Conservation (phyloP, 2,113 vertebrate genomes). For the Ranitomeya imitator region DNA sequence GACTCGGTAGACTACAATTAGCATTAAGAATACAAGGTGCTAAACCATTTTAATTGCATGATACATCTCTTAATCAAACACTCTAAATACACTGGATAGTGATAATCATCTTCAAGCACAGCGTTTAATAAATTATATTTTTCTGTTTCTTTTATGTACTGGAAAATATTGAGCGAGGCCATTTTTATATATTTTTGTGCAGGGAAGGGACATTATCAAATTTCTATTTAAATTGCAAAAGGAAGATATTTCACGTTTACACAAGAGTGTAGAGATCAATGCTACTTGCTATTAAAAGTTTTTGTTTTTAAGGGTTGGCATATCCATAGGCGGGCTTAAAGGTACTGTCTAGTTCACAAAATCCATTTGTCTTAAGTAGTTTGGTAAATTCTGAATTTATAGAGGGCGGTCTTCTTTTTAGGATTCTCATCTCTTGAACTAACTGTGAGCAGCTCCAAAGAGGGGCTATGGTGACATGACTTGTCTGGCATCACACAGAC, state of each 20-base stretch:
- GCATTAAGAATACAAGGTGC: conserved; percentile 4
- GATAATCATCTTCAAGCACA: neutral
- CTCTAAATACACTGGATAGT: neutral
- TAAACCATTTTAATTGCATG: neutral
- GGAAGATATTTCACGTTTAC: too few species aligned
- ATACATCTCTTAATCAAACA: neutral
- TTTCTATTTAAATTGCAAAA: neutral
- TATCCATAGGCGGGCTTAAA: too few species aligned
- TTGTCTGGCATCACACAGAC: too few species aligned
- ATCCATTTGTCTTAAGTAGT: too few species aligned
- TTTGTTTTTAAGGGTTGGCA: neutral
- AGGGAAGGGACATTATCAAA: neutral
- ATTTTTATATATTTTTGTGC: neutral
- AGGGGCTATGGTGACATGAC: too few species aligned
- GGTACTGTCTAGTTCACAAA: too few species aligned
- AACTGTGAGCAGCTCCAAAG: too few species aligned
- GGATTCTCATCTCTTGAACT: too few species aligned
- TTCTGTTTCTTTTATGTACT: too few species aligned
- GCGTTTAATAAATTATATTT: neutral
- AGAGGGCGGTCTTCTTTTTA: too few species aligned
- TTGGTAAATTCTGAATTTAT: too few species aligned
- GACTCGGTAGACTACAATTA: neutral
- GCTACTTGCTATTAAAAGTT: neutral
- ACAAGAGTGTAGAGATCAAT: neutral
- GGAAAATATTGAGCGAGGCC: too few species aligned